Conservation (phyloP, 2,888 invertebrate genomes). For the Drosophila leonis region DNA sequence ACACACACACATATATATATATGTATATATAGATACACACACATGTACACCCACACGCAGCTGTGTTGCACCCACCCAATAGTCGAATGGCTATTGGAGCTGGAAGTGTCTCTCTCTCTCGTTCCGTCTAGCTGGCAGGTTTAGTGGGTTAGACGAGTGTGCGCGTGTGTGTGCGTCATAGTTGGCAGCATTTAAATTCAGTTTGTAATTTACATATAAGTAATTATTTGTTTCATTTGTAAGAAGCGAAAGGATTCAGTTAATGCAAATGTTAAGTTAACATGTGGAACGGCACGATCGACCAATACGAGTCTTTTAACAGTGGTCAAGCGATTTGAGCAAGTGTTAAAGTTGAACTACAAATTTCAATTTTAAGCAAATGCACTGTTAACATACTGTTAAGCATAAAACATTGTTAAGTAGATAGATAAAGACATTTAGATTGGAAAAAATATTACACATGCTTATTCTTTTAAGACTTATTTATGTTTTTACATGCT, state of each 20-base stretch:
- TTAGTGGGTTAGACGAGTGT: constrained; percentile 36
- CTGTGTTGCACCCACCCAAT: constrained; percentile 72
- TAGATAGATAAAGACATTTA: neutral
- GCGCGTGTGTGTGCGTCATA: constrained; percentile 46
- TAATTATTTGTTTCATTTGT: neutral
- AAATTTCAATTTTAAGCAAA: neutral
- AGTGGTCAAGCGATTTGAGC: neutral
- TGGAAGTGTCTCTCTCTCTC: constrained; percentile 33
- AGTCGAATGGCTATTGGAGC: constrained; percentile 42
- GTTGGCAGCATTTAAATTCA: constrained; percentile 32
- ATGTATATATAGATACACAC: constrained; percentile 17
- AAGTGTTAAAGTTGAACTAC: neutral
- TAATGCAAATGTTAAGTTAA: neutral
- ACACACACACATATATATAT: constrained; percentile 12
- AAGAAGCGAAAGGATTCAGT: neutral
- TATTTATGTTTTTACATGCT: neutral
- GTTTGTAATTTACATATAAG: constrained; percentile 33
- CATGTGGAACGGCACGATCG: neutral
- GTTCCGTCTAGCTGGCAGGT: constrained; percentile 42
- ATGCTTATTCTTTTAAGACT: too few relatives aligned
- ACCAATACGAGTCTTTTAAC: neutral
- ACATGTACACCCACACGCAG: constrained; percentile 58
- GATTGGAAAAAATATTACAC: neutral
- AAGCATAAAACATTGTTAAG: neutral
- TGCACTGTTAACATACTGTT: too few relatives aligned